These are phyloP conservation scores for Micrasema minimum DNA, from an alignment of 1,140 invertebrate genomes.

Conservation along the genomic window DNA sequence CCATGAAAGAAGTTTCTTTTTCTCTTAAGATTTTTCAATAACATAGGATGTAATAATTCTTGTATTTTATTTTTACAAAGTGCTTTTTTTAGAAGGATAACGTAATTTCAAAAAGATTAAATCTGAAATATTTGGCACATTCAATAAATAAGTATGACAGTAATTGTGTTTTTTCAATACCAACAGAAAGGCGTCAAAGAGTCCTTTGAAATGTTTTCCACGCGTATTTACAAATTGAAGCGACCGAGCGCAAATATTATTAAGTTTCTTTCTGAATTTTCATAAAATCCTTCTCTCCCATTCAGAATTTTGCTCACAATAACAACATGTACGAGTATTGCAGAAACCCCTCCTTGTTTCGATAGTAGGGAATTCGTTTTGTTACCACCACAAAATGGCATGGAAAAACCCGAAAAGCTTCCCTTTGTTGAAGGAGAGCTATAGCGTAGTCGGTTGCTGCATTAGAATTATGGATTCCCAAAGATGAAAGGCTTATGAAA, in stretches of 20 bases:
- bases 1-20: too few relatives aligned
- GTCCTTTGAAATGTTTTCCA: slow-evolving; percentile 14
- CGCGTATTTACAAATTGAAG: slow-evolving; percentile 29
- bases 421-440: slow-evolving; percentile 31
- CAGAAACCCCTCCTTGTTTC: slow-evolving; percentile 34
- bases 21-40: too few relatives aligned
- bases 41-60: too few relatives aligned
- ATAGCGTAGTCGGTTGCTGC: slow-evolving; percentile 19
- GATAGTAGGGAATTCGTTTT: slow-evolving; percentile 23
- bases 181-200: slow-evolving; percentile 18
- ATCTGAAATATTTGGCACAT: too few relatives aligned
- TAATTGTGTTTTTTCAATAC: too few relatives aligned
- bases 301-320: slow-evolving; percentile 42
- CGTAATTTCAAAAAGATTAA: too few relatives aligned
- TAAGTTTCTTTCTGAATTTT: slow-evolving; percentile 34
- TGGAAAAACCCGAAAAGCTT: slow-evolving; percentile 40
- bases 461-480: slow-evolving; percentile 42
- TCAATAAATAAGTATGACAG: too few relatives aligned
- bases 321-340: slow-evolving; percentile 40
- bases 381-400: slow-evolving; percentile 37
- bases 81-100: too few relatives aligned
- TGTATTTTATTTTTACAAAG: too few relatives aligned
- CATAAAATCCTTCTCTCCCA: slow-evolving; percentile 36
- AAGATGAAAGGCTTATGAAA: slow-evolving; percentile 37
- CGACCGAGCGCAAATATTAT: slow-evolving; percentile 36